Evolutionary conservation across 2,888 invertebrate genomes (phyloP), one percentile per base, ranked within the genome.

Genomic region (Acrocera orbiculus): DNA sequence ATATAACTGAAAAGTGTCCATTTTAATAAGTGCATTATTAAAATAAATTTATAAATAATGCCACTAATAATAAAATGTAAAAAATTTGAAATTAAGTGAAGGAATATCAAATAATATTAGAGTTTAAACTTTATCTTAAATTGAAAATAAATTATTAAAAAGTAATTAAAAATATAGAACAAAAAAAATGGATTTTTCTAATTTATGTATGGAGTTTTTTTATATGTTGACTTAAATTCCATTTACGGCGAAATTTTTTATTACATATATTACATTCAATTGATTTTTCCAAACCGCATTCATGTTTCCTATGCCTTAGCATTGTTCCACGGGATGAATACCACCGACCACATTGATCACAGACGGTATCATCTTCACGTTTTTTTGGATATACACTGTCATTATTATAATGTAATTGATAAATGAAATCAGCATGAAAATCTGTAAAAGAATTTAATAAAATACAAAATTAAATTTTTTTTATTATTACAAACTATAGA

Each of bases 191-290:
- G 17, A 26, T n/a, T 19, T 27, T 16, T n/a, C n/a, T 27, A n/a
- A 13, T 16, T 11, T 37, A 37, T 24, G 22, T 27, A 53, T 47
- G 63, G 46, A 53, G 62, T 58, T 39, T 61, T 60, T 44, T 59
- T 54, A 65, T 61, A 40, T 67, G 67, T 16, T 64, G 49, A 36
- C 61, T 50, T 16, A 67, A 49, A 47, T 66, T 66, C 48, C 62
- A 64, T 46, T 65, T 66, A 43, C 64, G 61, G 35, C 64, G 62
- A 11, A 63, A 58, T 37, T 46, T 46, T 34, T 49, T 48, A 30
- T 45, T 46, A 40, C 64, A 65, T 29, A 51, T 37, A 5, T 46
- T 46, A 40, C 64, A 64, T 6, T 43, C 36, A 38, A 61, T 57
- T 39, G 54, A 51, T 30, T 61, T 59, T 33, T 58, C 58, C 22